Conservation (phyloP, 2,888 invertebrate genomes). For the Chalcis sispes region DNA sequence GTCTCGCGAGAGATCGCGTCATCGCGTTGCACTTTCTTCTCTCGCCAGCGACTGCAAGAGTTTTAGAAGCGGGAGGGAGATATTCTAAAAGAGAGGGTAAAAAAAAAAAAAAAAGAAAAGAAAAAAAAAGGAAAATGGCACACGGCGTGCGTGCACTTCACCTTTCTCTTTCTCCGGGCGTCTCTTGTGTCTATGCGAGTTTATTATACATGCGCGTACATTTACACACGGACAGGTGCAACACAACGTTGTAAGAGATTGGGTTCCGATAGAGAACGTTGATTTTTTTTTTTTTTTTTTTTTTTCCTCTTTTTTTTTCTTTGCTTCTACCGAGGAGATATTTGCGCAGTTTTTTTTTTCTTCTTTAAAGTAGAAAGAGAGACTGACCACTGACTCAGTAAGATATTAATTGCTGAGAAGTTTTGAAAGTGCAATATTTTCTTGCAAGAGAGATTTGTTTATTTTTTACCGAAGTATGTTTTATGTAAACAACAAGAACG, state of each 20-base stretch:
- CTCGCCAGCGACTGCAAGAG: conserved; percentile 30
- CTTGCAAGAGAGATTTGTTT: too few species aligned
- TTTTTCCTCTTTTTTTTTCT: neutral
- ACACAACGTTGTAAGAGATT: neutral
- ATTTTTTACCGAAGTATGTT: too few species aligned
- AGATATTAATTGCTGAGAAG: too few species aligned
- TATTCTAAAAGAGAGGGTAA: too few species aligned
- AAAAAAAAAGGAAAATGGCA: conserved; percentile 58
- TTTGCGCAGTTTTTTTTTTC: neutral
- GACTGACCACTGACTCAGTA: too few species aligned
- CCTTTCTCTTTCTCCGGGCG: conserved; percentile 71
- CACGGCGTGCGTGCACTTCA: conserved; percentile 67
- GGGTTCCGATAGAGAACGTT: neutral
- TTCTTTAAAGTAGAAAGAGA: too few species aligned
- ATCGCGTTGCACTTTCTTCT: conserved; percentile 71
- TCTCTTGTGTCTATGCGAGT: neutral
- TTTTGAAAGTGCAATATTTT: too few species aligned
- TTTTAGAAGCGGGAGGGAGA: neutral
- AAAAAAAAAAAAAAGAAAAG: neutral
- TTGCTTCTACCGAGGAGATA: neutral
- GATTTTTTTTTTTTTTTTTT: conserved; percentile 12
- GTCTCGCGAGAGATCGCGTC: conserved; percentile 56
- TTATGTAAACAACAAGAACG: too few species aligned
- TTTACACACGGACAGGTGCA: neutral
- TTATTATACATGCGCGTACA: neutral